phyloP scores from a whole-genome alignment of 2,113 vertebrate genomes.

The Heliornis fulica region DNA sequence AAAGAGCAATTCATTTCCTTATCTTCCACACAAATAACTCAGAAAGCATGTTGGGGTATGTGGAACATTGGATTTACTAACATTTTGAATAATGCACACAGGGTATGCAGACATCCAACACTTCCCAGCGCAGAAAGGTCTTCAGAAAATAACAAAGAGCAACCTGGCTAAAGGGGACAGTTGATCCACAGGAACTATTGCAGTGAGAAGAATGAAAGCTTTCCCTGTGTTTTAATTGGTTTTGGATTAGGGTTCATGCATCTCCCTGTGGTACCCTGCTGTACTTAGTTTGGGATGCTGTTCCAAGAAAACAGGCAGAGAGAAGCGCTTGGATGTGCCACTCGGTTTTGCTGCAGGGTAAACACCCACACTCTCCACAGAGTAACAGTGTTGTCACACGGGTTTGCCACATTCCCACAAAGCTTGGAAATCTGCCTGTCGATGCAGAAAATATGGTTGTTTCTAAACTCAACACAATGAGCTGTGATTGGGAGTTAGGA shows the following conservation, averaged over 20 bases:
- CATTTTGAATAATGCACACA: not conserved
- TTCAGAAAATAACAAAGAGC: not conserved
- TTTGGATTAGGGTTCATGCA: not conserved
- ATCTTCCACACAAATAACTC: not conserved
- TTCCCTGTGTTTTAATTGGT: not conserved
- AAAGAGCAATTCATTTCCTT: not conserved
- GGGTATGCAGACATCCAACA: not conserved
- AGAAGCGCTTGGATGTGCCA: not conserved
- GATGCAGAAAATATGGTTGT: not conserved
- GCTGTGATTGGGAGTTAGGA: not conserved
- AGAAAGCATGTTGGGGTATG: not conserved
- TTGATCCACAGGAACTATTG: not conserved
- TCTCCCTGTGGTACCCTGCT: fast-evolving
- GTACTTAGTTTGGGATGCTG: not conserved
- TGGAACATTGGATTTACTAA: not conserved
- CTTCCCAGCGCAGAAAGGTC: not conserved
- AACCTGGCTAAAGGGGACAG: not conserved
- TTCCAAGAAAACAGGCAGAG: not conserved
- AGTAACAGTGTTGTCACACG: not conserved
- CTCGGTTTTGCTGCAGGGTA: not conserved
- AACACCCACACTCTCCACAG: not conserved
- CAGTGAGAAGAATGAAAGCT: not conserved
- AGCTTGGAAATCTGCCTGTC: constrained; percentile 10
- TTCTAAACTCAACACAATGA: not conserved
- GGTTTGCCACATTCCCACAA: not conserved